These are phyloP conservation scores for Exaiptasia diaphana DNA, from an alignment of 64 coral and sea anemone species.

Conservation along the genomic window DNA sequence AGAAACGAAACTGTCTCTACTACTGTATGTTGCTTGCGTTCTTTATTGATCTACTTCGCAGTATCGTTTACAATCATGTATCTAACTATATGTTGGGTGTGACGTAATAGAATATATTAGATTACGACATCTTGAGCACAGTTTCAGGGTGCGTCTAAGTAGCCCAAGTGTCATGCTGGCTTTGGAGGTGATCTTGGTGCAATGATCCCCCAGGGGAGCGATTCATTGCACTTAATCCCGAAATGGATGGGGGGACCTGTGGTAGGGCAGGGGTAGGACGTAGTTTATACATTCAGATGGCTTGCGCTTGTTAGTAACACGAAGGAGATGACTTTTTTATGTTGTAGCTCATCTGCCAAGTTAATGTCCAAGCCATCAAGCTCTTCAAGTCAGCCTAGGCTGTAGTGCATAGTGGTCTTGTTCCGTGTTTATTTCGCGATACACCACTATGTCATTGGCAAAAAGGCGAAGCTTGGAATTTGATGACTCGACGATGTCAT, in stretches of 20 bases:
- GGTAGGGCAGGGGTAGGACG: not conserved
- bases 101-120: too few species aligned
- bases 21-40: too few species aligned
- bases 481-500: not conserved
- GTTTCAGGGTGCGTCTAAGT: too few species aligned
- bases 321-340: slow-evolving; percentile 1
- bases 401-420: slow-evolving; percentile 22
- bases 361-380: not conserved
- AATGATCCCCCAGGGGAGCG: slow-evolving; percentile 14
- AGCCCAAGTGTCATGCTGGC: too few species aligned
- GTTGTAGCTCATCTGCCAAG: slow-evolving; percentile 17
- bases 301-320: slow-evolving; percentile 22
- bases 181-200: too few species aligned
- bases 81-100: too few species aligned
- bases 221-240: not conserved
- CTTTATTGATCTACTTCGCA: too few species aligned
- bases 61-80: too few species aligned
- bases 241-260: not conserved
- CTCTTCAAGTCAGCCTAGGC: slow-evolving; percentile 11
- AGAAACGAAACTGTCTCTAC: slow-evolving; percentile 29
- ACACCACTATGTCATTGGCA: slow-evolving; percentile 29
- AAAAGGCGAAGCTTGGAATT: not conserved
- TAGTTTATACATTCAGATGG: not conserved
- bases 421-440: slow-evolving; percentile 4
- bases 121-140: not conserved